A percentile compares a stretch with the other conserved stretches of the same genome.
These are phyloP conservation scores for Hirtodrosophila confusa DNA, from an alignment of 2,888 invertebrate species.

Conservation along the genomic window DNA sequence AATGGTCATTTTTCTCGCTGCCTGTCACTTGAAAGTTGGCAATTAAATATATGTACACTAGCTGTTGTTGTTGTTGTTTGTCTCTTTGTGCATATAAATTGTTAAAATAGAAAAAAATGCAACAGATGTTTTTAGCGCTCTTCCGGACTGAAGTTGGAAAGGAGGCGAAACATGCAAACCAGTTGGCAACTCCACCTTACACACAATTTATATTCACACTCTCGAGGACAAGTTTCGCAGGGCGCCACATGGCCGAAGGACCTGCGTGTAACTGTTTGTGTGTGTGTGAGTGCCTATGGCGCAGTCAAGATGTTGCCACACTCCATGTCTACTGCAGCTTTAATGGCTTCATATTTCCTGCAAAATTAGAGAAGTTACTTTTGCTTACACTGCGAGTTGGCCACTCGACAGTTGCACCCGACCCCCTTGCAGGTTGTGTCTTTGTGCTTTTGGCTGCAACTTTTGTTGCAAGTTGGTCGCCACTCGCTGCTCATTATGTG, in stretches of 20 bases:
- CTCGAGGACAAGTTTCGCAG: conserved; percentile 70
- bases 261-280: conserved; percentile 16
- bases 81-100: conserved; percentile 62
- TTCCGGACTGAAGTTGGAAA: conserved; percentile 35
- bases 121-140: conserved; percentile 70
- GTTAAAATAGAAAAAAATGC: conserved; percentile 55
- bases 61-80: conserved; percentile 21
- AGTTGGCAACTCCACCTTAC: conserved; percentile 62
- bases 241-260: conserved; percentile 62
- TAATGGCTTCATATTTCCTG: conserved; percentile 82
- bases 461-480: conserved; percentile 64
- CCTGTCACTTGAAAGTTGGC: conserved; percentile 77
- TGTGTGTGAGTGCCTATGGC: conserved; percentile 43
- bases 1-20: conserved; percentile 72
- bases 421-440: conserved; percentile 24
- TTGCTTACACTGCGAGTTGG: conserved; percentile 64
- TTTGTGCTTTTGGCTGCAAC: conserved; percentile 41
- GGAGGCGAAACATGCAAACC: conserved; percentile 63
- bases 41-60: conserved; percentile 68
- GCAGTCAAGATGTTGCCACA: conserved; percentile 79
- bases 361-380: conserved; percentile 81
- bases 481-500: conserved; percentile 76
- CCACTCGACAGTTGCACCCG: conserved; percentile 26
- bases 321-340: conserved; percentile 72
- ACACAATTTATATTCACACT: conserved; percentile 82